A percentile compares a stretch with the other conserved stretches of the same genome.
These are phyloP conservation scores for Halcyon malimbica DNA, from an alignment of 2,113 vertebrate species.

Conservation along the genomic window DNA sequence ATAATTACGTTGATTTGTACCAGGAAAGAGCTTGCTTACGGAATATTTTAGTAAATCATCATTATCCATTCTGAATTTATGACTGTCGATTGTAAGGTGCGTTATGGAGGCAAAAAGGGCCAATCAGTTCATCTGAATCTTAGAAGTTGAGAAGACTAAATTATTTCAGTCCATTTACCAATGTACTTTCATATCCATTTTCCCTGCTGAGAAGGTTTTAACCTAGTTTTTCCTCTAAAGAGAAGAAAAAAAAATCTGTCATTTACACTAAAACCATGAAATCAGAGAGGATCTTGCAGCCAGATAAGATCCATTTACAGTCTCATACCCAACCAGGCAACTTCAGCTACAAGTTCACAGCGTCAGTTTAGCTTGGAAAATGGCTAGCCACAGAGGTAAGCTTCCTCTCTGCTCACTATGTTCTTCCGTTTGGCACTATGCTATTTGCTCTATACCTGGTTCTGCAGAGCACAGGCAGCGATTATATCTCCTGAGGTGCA, in stretches of 20 bases:
- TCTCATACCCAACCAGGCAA: neutral
- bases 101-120: neutral
- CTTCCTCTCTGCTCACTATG: neutral
- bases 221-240: neutral
- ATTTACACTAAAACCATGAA: neutral
- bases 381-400: neutral
- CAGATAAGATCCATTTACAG: neutral
- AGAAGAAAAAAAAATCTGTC: neutral
- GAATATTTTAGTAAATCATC: neutral
- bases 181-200: neutral
- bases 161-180: neutral
- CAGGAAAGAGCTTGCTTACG: neutral
- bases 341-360: neutral
- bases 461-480: neutral
- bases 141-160: neutral
- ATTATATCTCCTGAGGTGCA: neutral
- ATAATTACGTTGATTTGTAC: neutral
- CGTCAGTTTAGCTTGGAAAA: neutral
- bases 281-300: neutral
- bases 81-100: neutral
- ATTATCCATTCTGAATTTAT: neutral
- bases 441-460: neutral
- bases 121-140: neutral
- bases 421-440: neutral
- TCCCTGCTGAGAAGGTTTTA: slow-evolving; percentile 16